Evolutionary conservation across 2,797 vertebrate species (phyloP), one percentile per base, ranked within the genome.

Genomic region (Microcaecilia unicolor): DNA sequence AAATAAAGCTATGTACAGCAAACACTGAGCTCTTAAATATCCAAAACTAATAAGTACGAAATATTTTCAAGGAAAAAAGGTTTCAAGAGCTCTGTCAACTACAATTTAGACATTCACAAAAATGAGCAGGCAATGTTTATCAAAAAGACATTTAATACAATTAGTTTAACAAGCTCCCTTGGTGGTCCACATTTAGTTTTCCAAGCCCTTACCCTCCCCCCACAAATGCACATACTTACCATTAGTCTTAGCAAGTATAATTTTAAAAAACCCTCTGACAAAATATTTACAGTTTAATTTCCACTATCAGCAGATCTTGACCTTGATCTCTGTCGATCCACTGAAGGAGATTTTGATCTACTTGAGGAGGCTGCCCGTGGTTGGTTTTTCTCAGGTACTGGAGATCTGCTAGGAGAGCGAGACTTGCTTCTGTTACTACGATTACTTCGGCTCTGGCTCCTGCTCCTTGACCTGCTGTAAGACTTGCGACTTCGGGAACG

Each of bases 221-320:
- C 43, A 12, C 46, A 37, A 57, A 16, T 72, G 45, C 57, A 64
- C 61, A 61, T 70, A 70, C 74, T 77, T 74, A 70, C 72, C 70
- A 66, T 43, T 49, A 39, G 15, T 60, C 49, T 61, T 58, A 69
- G 67, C 74, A 77, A 75, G 74, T 75, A 73, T 61, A 63, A 32
- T 14, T 22, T 31, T 26, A 9, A 34, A 31, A 17, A 44, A 51
- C 58, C 67, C 70, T 32, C 40, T 51, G 69, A 40, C 59, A 70
- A 78, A 57, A 68, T 60, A 66, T 30, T 60, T 51, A 70, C 30
- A 75, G 69, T 73, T 89, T 84, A 97, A 66, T 89, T 89, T 67
- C 91, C 89, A 73, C 91, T 94, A 65, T 93, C 91, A 28, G 84
- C 82, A 32, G 92, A 92, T 19, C 80, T 52, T 0, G 83, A 85